Evolutionary conservation across 2,797 vertebrate species (phyloP).

Genomic region (Takifugu rubripes): DNA sequence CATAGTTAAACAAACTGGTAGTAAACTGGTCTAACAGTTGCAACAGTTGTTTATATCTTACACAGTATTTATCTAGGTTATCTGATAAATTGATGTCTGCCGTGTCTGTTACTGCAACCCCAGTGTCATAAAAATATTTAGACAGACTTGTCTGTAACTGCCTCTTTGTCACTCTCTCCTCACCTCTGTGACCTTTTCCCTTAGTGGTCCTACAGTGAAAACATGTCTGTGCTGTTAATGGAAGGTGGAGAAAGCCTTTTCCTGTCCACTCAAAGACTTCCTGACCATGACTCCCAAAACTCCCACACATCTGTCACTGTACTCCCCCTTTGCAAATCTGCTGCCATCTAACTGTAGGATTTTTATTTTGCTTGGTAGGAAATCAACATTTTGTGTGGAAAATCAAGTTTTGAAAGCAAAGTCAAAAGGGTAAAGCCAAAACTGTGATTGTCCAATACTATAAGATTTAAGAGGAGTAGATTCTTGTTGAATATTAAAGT

Average conservation of each 20-base stretch:
- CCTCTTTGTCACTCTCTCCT: conserved; percentile 18
- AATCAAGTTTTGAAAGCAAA: no score
- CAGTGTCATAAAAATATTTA: background rate
- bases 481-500: background rate
- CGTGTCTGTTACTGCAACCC: no score
- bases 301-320: conserved; percentile 10
- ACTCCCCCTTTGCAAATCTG: no score
- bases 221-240: conserved; percentile 64
- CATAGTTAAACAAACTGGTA: background rate
- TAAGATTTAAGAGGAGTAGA: no score
- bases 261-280: conserved; percentile 79
- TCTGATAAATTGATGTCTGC: background rate
- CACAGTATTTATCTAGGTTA: background rate
- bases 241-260: conserved; percentile 79
- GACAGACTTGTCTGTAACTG: no score
- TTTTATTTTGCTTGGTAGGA: no score
- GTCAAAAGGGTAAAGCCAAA: no score
- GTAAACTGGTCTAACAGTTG: background rate
- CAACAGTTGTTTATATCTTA: background rate
- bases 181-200: conserved; percentile 32
- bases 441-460: no score
- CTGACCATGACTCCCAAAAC: conserved; percentile 71
- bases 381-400: no score
- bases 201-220: conserved; percentile 69
- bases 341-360: no score